A percentile compares a stretch with the other conserved stretches of the same genome.
Conservation (phyloP, 2,888 invertebrate species). For the Drosophila pullipes region DNA sequence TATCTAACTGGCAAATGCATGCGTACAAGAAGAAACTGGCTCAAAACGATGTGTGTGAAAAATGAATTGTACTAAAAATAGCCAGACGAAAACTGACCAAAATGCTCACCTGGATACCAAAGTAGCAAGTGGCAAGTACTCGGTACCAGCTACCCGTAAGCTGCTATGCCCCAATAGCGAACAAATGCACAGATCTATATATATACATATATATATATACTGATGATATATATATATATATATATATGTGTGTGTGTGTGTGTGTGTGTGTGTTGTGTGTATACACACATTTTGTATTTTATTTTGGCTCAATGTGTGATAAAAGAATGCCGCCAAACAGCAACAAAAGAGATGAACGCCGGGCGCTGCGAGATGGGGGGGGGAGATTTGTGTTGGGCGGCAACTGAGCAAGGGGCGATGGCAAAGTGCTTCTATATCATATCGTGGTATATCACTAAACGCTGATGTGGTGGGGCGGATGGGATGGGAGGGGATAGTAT, state of each 20-base stretch:
- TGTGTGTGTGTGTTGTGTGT: background rate
- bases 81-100: background rate
- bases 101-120: constrained; percentile 19
- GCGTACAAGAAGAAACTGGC: too few relatives aligned
- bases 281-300: constrained; percentile 1
- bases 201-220: background rate
- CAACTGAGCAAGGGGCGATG: background rate
- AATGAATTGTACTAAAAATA: constrained; percentile 21
- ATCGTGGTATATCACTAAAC: constrained; percentile 40
- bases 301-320: constrained; percentile 43
- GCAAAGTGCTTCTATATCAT: constrained; percentile 26
- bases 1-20: background rate
- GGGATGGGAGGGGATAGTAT: background rate
- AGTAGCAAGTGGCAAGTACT: constrained; percentile 9
- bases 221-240: too few relatives aligned
- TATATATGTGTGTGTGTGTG: background rate
- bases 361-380: background rate
- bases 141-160: background rate
- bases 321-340: constrained; percentile 55
- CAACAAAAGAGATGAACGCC: constrained; percentile 19
- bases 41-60: background rate
- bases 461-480: constrained; percentile 12
- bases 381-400: background rate
- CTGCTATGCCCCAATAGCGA: constrained; percentile 12
- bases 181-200: constrained; percentile 18